Conservation (phyloP, 1,140 invertebrate genomes). For the Drosophila busckii region DNA sequence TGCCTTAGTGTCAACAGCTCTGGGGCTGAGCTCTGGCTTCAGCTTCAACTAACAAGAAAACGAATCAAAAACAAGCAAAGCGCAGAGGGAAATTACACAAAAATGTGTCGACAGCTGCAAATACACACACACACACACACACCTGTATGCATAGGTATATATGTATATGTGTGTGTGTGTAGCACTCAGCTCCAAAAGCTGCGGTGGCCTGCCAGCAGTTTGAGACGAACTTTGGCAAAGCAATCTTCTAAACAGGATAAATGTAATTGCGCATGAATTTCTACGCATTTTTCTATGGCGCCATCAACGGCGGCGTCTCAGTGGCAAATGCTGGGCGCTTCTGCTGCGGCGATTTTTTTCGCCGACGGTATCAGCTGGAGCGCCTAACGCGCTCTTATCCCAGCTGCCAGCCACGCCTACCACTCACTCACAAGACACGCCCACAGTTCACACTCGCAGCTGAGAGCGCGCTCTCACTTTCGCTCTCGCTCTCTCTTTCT, state of each 20-base stretch:
- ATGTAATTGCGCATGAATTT: conserved; percentile 79
- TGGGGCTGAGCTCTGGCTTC: conserved; percentile 33
- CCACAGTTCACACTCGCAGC: neutral
- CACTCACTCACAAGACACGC: conserved; percentile 15
- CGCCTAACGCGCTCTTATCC: conserved; percentile 20
- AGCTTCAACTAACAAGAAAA: conserved; percentile 55
- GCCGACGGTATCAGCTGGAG: conserved; percentile 37
- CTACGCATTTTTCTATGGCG: conserved; percentile 68
- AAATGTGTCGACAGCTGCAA: conserved; percentile 46
- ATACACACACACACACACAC: neutral
- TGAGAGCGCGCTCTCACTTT: conserved; percentile 12
- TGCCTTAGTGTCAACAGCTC: conserved; percentile 62
- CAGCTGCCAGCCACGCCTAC: conserved; percentile 56
- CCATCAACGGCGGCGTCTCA: conserved; percentile 43
- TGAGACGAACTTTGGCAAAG: conserved; percentile 72
- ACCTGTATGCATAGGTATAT: neutral
- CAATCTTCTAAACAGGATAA: conserved; percentile 79
- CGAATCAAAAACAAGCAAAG: conserved; percentile 73
- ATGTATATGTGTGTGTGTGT: neutral
- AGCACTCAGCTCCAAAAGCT: conserved; percentile 9
- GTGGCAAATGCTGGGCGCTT: conserved; percentile 63
- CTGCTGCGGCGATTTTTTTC: too few relatives aligned
- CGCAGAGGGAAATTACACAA: conserved; percentile 60
- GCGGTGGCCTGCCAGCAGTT: conserved; percentile 56
- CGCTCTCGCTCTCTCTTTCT: conserved; percentile 4